phyloP scores from a whole-genome alignment of 1,140 invertebrate genomes.

The Monochamus saltuarius region DNA sequence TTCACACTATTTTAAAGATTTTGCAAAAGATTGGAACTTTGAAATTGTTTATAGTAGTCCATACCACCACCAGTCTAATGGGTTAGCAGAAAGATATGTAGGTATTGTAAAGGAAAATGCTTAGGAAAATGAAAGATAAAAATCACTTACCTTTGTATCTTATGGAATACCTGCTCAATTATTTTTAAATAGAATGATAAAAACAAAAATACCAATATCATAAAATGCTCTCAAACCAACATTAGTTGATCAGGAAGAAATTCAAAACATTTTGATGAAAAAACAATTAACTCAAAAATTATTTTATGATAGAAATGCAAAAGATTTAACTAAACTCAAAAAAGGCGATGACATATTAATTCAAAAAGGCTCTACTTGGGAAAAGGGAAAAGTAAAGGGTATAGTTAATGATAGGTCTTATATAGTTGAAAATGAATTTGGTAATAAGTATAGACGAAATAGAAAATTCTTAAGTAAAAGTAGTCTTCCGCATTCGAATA shows the following conservation, averaged over 20 bases:
- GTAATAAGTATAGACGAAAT: constrained; percentile 4
- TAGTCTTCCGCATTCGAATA: not conserved
- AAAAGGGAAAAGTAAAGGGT: constrained; percentile 9
- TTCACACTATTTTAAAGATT: constrained; percentile 6
- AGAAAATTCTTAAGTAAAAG: constrained; percentile 6
- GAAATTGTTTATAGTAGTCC: constrained; percentile 10
- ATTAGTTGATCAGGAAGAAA: not conserved
- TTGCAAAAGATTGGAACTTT: constrained; percentile 7
- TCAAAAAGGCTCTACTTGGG: not conserved
- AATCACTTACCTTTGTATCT: not conserved
- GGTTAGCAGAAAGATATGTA: constrained; percentile 6
- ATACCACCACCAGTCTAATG: not conserved
- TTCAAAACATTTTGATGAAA: not conserved
- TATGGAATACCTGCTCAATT: constrained; percentile 1
- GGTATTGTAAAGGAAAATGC: not conserved
- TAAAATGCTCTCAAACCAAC: no score
- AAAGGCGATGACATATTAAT: constrained; percentile 6
- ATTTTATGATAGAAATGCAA: constrained; percentile 6
- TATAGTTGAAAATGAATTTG: constrained; percentile 4
- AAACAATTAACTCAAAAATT: constrained; percentile 8
- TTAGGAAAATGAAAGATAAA: constrained; percentile 6
- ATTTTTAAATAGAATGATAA: constrained; percentile 1
- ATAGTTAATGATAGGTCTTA: constrained; percentile 6
- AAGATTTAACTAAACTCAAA: constrained; percentile 9
- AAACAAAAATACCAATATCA: no score